phyloP scores from a whole-genome alignment of 2,113 vertebrate genomes.

The Aegotheles bennettii region DNA sequence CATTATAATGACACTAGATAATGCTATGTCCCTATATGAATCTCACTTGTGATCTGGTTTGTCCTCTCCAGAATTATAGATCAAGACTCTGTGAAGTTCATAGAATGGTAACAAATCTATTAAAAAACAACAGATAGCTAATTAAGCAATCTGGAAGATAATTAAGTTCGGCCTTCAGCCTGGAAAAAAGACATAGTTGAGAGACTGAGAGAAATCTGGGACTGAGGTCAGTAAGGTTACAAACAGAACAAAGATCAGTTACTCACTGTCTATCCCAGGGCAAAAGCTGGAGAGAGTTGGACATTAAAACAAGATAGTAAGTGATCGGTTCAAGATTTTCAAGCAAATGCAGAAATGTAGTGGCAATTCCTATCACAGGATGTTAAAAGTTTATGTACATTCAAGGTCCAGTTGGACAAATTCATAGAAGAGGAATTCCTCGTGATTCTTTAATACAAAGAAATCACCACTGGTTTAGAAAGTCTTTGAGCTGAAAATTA shows the following conservation, averaged over 20 bases:
- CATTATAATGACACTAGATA: not conserved
- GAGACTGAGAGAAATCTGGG: not conserved
- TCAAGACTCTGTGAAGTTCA: not conserved
- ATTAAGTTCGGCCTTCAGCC: not conserved
- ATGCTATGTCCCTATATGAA: not conserved
- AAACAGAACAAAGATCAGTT: not conserved
- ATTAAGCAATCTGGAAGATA: not conserved
- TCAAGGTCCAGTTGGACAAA: not conserved
- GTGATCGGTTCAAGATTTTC: not conserved
- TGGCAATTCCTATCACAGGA: not conserved
- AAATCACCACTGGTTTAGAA: not conserved
- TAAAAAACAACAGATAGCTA: not conserved
- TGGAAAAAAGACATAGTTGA: not conserved
- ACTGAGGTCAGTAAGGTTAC: not conserved
- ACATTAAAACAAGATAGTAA: not conserved
- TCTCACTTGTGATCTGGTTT: not conserved
- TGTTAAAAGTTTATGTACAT: not conserved
- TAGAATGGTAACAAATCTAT: not conserved
- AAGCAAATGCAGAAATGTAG: not conserved
- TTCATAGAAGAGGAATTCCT: not conserved
- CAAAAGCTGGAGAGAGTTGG: not conserved
- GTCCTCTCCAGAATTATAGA: not conserved
- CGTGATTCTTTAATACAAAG: not conserved
- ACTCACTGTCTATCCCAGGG: not conserved
- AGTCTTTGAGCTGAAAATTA: not conserved